A percentile compares a stretch with the other conserved stretches of the same genome.
Evolutionary conservation across 2,797 vertebrate genomes (phyloP).

Genomic region (Argentina silus): DNA sequence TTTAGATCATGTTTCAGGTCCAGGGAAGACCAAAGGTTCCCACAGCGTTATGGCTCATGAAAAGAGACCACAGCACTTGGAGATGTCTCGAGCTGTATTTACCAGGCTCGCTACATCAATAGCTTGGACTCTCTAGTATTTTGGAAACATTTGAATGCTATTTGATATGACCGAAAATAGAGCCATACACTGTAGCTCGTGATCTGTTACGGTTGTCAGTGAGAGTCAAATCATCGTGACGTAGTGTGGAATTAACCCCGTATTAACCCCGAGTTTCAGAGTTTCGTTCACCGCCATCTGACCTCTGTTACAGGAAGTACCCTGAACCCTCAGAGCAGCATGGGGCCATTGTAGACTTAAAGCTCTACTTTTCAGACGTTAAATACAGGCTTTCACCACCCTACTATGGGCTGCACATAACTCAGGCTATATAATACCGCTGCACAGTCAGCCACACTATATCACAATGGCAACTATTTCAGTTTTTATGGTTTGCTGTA

Average conservation of each 20-base stretch:
- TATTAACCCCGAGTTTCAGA: slow-evolving; percentile 28
- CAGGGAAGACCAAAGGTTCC: slow-evolving; percentile 40
- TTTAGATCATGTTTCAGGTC: slow-evolving; percentile 44
- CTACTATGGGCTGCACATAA: slow-evolving; percentile 35
- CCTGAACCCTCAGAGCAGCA: slow-evolving; percentile 17
- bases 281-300: slow-evolving; percentile 18
- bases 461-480: slow-evolving; percentile 41
- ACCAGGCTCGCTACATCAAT: background rate
- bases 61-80: slow-evolving; percentile 20
- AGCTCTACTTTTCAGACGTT: slow-evolving; percentile 38
- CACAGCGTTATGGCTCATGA: slow-evolving; percentile 32
- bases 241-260: slow-evolving; percentile 17
- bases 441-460: slow-evolving; percentile 22
- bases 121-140: slow-evolving; percentile 30
- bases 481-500: slow-evolving; percentile 42
- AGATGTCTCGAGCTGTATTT: slow-evolving; percentile 32
- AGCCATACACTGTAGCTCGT: background rate
- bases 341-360: slow-evolving; percentile 30
- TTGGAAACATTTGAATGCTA: slow-evolving; percentile 20
- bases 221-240: slow-evolving; percentile 19
- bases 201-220: slow-evolving; percentile 25
- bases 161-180: slow-evolving; percentile 32
- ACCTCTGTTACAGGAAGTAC: slow-evolving; percentile 36
- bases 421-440: slow-evolving; percentile 36
- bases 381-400: slow-evolving; percentile 48